Conservation (phyloP, 1,140 invertebrate genomes). For the Brachystomella parvula region DNA sequence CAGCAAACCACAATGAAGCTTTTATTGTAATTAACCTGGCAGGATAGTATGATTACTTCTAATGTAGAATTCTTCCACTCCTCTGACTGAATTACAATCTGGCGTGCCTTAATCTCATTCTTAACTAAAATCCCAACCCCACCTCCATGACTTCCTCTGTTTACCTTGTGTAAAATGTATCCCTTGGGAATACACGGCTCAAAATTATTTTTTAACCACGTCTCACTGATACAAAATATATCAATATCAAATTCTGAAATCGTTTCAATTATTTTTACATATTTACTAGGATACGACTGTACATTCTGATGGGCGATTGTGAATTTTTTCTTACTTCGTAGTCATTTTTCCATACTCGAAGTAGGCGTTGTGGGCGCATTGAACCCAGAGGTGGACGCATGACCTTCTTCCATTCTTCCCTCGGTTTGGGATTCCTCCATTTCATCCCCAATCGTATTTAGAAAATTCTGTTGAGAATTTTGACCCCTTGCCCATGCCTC, state of each 20-base stretch:
- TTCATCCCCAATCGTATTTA: background rate
- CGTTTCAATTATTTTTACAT: background rate
- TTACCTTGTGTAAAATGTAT: background rate
- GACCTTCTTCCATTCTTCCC: background rate
- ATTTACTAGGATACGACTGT: background rate
- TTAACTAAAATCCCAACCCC: slow-evolving; percentile 11
- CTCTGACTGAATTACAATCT: background rate
- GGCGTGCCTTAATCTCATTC: background rate
- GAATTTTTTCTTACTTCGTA: background rate
- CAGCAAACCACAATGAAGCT: background rate
- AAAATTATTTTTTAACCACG: slow-evolving; percentile 9
- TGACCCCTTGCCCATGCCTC: background rate
- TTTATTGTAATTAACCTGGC: background rate
- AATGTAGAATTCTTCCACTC: background rate
- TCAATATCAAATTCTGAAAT: background rate
- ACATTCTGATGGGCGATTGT: slow-evolving; percentile 14
- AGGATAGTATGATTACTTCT: background rate
- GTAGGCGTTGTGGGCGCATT: too few species aligned
- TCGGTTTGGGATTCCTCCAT: background rate
- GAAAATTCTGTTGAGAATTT: too few species aligned
- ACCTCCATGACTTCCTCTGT: slow-evolving; percentile 8
- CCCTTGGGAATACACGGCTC: background rate
- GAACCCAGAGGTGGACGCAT: background rate
- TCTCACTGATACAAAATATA: slow-evolving; percentile 12
- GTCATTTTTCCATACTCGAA: background rate